These are phyloP conservation scores for Tenthredo livida DNA, from an alignment of 2,888 invertebrate genomes.

Conservation along the genomic window DNA sequence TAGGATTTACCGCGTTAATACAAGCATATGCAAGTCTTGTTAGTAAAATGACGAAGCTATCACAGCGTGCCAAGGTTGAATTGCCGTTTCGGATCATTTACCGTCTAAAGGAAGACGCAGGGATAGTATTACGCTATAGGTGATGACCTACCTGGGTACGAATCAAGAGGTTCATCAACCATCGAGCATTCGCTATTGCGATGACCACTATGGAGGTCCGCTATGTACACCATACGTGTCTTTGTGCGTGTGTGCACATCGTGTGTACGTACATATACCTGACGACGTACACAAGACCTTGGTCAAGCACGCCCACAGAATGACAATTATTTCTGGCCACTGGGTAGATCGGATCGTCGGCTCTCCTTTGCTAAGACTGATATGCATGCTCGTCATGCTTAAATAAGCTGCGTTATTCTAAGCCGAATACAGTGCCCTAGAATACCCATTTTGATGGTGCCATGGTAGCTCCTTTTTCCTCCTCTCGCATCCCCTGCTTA, in stretches of 20 bases:
- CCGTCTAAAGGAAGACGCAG: slow-evolving; percentile 14
- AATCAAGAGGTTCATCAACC: slow-evolving; percentile 32
- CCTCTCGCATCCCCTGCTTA: neutral
- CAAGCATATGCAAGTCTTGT: neutral
- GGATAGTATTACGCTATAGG: slow-evolving; percentile 33
- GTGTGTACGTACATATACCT: neutral
- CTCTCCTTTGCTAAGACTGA: slow-evolving; percentile 71
- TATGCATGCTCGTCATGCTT: slow-evolving; percentile 75
- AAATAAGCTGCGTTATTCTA: slow-evolving; percentile 73
- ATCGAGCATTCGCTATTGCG: slow-evolving; percentile 37
- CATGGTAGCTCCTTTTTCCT: neutral
- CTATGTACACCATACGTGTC: slow-evolving; percentile 22
- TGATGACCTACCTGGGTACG: slow-evolving; percentile 4
- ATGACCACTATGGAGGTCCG: slow-evolving; percentile 42
- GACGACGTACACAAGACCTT: slow-evolving; percentile 18
- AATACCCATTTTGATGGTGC: slow-evolving; percentile 71
- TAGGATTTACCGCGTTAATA: neutral
- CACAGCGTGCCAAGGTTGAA: slow-evolving; percentile 41
- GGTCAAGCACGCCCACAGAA: slow-evolving; percentile 62
- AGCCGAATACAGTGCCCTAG: slow-evolving; percentile 70
- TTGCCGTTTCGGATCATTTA: slow-evolving; percentile 35
- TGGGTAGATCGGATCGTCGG: slow-evolving; percentile 73
- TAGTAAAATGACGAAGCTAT: neutral
- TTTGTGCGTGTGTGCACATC: slow-evolving; percentile 18
- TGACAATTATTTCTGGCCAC: slow-evolving; percentile 75